Evolutionary conservation across 2,113 vertebrate species (phyloP).

Genomic region (Pithys albifrons): DNA sequence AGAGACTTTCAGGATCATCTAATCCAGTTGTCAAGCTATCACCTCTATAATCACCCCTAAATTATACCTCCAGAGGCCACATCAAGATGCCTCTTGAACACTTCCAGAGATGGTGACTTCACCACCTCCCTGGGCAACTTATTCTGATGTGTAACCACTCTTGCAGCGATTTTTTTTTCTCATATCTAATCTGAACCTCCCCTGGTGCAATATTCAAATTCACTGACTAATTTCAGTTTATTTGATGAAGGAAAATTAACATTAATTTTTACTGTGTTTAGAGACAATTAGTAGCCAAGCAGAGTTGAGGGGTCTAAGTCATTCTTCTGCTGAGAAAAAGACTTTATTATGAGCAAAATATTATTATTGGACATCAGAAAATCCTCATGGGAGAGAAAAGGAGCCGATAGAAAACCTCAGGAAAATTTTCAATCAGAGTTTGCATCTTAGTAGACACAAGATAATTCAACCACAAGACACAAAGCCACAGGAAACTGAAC

Average conservation of each 20-base stretch:
- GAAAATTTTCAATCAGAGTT: not conserved
- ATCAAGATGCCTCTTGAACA: not conserved
- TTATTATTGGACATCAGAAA: not conserved
- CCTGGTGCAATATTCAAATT: not conserved
- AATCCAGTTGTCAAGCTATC: too few species aligned
- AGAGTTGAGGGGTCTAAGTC: not conserved
- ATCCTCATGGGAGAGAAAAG: not conserved
- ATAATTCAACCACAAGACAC: conserved; percentile 6
- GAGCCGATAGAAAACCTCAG: not conserved
- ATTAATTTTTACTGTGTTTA: not conserved
- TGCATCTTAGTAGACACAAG: not conserved
- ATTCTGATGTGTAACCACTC: not conserved
- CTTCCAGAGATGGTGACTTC: not conserved
- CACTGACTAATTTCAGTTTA: not conserved
- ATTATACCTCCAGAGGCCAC: not conserved
- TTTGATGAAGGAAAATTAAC: not conserved
- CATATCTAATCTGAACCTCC: not conserved
- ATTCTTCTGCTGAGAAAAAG: not conserved
- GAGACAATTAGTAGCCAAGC: not conserved
- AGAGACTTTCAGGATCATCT: not conserved
- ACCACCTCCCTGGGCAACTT: not conserved
- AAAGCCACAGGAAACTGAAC: conserved; percentile 22
- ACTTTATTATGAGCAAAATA: not conserved
- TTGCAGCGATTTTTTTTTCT: not conserved
- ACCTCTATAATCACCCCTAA: not conserved